Conservation (phyloP, 2,888 invertebrate species). For the Drosophila diplacantha region DNA sequence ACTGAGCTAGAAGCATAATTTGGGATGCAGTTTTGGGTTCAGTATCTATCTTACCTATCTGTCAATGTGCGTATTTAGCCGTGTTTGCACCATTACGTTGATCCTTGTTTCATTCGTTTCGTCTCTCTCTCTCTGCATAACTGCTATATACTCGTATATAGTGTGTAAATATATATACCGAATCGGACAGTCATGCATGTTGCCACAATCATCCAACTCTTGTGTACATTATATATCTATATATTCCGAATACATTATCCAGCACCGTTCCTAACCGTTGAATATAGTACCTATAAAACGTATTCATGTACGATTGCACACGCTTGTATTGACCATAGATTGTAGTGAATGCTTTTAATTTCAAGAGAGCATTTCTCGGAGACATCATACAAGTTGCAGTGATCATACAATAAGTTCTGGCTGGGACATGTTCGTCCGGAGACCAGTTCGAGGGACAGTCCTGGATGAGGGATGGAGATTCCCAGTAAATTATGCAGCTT, state of each 20-base stretch:
- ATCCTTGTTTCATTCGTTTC: conserved; percentile 39
- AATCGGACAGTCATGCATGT: conserved; percentile 63
- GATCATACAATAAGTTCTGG: conserved; percentile 3
- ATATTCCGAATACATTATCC: conserved; percentile 18
- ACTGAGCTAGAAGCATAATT: conserved; percentile 29
- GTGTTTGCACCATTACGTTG: conserved; percentile 56
- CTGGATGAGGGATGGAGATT: neutral
- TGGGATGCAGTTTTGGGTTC: conserved; percentile 36
- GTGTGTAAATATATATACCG: conserved; percentile 20
- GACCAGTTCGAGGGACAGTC: neutral
- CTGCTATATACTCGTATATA: conserved; percentile 11
- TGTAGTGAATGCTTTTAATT: conserved; percentile 25
- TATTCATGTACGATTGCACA: conserved; percentile 14
- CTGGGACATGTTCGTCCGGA: conserved; percentile 16
- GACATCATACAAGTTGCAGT: conserved; percentile 13
- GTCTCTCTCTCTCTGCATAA: conserved; percentile 30
- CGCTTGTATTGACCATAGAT: conserved; percentile 22
- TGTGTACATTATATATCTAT: conserved; percentile 10
- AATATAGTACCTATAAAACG: conserved; percentile 3
- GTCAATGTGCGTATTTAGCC: conserved; percentile 50
- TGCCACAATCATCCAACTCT: conserved; percentile 41
- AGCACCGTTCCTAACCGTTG: conserved; percentile 15
- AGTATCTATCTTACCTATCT: conserved; percentile 26
- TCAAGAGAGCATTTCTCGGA: conserved; percentile 6
- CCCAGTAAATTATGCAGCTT: neutral